Base-by-base conservation (phyloP, 1,140 invertebrate species). In the Drosophila carrolli region DNA sequence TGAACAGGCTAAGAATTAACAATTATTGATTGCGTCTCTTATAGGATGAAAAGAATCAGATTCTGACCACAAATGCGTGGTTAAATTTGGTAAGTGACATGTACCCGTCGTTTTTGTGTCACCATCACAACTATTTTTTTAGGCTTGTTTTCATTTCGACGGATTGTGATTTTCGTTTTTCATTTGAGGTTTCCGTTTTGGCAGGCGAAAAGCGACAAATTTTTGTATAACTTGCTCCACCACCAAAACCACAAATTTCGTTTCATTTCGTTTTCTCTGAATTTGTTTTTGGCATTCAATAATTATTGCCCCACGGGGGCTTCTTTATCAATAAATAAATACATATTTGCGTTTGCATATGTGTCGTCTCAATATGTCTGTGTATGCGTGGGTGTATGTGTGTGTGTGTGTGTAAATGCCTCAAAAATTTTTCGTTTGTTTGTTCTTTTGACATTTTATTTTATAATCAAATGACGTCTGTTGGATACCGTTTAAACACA, bases 1-100 rank as follows among this genome's bases (percentile, higher is more conserved):
- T 75, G 61, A 44, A 35, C 74, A 67, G 54, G 65, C 65, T 54
- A 50, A 70, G 19, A 67, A 68, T 60, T 77, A 77, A 78, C 62
- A 68, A 74, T 89, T 89, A 74, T 84, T 78, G 81, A 75, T 89
- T 88, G 84, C 85, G 81, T 90, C 91, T 91, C 61, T 92, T 95
- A 85, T 95, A 96, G 95, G 95, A 95, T 93, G 95, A 95, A 95
- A 95, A 96, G 95, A 95, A 95, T 95, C 97, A 98, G 95, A 98
- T 98, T 93, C 95, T 98, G 92, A 98, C 97, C 91, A 98, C 97
- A 93, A 98, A 98, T 94, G 96, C 97, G 93, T 98, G 98, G 97
- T 95, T 98, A 90, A 98, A 98, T 94, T 95, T 98, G 97, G 97
- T 98, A 96, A 97, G 97, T 97, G 93, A 93, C 94, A 95, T 94